Base-by-base conservation (phyloP, 2,797 vertebrate genomes). In the Trematocara caparti region DNA sequence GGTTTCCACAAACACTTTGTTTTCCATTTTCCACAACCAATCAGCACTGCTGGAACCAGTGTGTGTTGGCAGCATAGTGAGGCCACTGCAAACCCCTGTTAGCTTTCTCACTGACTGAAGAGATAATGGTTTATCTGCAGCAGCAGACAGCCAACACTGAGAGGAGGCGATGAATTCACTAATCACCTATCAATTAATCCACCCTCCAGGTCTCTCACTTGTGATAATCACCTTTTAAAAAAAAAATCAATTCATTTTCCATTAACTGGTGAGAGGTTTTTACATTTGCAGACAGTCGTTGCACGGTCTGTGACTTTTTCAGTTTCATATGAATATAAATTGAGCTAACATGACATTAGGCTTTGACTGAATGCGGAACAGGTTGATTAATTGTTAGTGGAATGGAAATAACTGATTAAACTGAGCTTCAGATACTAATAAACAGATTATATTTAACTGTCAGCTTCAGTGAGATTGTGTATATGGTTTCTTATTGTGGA, bases 141-240 rank as follows among this genome's bases (percentile, higher is more conserved):
- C 40, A 75, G 81, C 34, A 76, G 48, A 62, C 71, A 48, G 64
- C 30, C 47, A 50, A 40, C 27, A 73, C 74, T 55, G 55, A 59
- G 55, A 76, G 36, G 43, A 73, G 5, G 21, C 17, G 17, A 43
- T 78, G 48, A 83, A 74, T 81, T 87, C 55, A 64, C 55, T 75
- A 78, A 88, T 85, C 57, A 72, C 47, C 76, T 73, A 64, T 89
- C 83, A 80, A 74, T 80, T 24, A 79, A 72, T 80, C 75, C 55
- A 8, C 27, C 21, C 13, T 59, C 14, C 48, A 17, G 5, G 17
- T 24, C 27, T 14, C 14, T 51, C 21, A 47, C n/a, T 72, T 2
- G 4, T 17, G 2, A 66, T 57, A 57, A 79, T 80, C n/a, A 24
- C 36, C 21, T 66, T 59, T 57, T 4, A 0, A 1, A 10, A 66